phyloP scores from a whole-genome alignment of 2,888 invertebrate genomes.

The Dione juno region DNA sequence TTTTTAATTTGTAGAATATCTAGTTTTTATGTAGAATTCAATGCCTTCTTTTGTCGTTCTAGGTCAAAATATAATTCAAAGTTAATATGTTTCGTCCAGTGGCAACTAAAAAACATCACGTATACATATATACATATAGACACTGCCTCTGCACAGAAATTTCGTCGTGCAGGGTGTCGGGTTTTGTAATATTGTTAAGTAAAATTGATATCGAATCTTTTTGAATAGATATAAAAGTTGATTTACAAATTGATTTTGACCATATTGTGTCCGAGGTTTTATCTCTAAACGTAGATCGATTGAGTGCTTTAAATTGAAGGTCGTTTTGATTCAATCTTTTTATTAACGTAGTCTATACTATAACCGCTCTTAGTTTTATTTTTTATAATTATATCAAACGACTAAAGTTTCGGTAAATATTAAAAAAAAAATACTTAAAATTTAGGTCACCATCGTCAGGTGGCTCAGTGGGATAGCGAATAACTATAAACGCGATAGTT shows the following conservation, averaged over 20 bases:
- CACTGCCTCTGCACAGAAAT: no score
- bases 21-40: no score
- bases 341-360: slow-evolving; percentile 30
- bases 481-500: no score
- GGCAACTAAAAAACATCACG: no score
- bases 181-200: not conserved
- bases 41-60: no score
- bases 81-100: no score
- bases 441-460: no score
- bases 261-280: slow-evolving; percentile 15
- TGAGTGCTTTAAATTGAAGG: slow-evolving; percentile 36
- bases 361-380: not conserved
- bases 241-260: not conserved
- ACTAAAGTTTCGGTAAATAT: not conserved
- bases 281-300: slow-evolving; percentile 19
- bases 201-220: not conserved
- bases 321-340: slow-evolving; percentile 38
- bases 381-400: slow-evolving; percentile 8
- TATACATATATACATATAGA: no score
- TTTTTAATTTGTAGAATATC: no score
- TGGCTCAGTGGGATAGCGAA: no score
- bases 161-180: not conserved
- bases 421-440: no score
- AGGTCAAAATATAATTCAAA: no score
- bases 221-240: not conserved